Base-by-base conservation (phyloP, 2,113 vertebrate genomes). In the Lycaon pictus region DNA sequence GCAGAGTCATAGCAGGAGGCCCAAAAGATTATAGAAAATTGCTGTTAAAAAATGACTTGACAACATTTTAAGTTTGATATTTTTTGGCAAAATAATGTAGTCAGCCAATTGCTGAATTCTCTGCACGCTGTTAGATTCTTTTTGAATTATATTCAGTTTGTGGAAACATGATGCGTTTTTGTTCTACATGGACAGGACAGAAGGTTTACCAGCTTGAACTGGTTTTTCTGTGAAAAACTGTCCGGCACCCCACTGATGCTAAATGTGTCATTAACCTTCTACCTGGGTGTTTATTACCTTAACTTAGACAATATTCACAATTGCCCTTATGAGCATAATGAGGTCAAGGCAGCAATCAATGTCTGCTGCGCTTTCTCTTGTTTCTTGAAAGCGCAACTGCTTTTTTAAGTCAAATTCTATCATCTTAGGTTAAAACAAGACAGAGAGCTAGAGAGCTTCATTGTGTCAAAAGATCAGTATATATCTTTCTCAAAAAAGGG, bases 271-370 rank as follows among this genome's bases (percentile, higher is more conserved):
- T 98, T 98, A 98, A 98, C 97, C 98, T 98, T 98, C 97, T 96
- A 98, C 98, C 97, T 98, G 93, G 93, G 95, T 93, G 98, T 98
- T 97, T 94, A 76, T 98, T 98, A 96, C 90, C 88, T 97, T 97
- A 97, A 96, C 97, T 96, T 97, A 87, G 94, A 96, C 32, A 97
- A 97, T 96, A 98, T 96, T 98, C 97, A 96, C 93, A 97, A 12
- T 13, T 96, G 96, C 60, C 69, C 96, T 97, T 98, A 98, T 98
- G 94, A 98, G 87, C 97, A 97, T 98, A 98, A 98, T 98, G 97
- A 98, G 97, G 96, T 98, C 97, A 98, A 93, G 97, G 72, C 98
- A 98, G 94, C 97, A 98, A 98, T 98, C 98, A 98, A 98, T 98
- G 97, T 97, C 97, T 95, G 88, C 69, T 90, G 98, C 95, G 95